phyloP scores from a whole-genome alignment of 2,113 vertebrate species.

The Neotoma lepida region DNA sequence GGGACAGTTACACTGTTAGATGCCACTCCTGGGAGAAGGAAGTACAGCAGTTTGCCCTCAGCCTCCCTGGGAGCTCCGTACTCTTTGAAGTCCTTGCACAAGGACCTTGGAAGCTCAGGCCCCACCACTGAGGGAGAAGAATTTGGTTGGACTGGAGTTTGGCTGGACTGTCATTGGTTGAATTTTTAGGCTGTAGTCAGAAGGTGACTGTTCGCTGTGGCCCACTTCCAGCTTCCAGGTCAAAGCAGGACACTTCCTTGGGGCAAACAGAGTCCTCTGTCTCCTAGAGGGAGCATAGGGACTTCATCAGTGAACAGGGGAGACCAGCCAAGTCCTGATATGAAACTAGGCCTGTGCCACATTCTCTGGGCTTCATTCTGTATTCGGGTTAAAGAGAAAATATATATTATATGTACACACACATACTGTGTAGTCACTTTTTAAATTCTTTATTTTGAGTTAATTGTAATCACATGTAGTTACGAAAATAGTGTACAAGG shows the following conservation, averaged over 20 bases:
- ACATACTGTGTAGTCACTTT: not conserved
- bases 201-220: not conserved
- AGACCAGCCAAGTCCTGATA: not conserved
- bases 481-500: not conserved
- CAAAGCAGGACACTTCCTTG: not conserved
- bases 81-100: not conserved
- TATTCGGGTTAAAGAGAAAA: slow-evolving; percentile 8
- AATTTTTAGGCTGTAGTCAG: not conserved
- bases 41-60: not conserved
- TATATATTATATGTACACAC: not conserved
- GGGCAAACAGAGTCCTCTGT: not conserved
- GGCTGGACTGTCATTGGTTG: not conserved
- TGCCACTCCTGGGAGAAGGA: not conserved
- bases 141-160: not conserved
- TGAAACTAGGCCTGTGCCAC: not conserved
- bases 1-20: not conserved
- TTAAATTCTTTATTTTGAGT: not conserved
- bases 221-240: not conserved
- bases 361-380: not conserved
- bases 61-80: not conserved
- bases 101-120: not conserved
- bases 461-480: not conserved
- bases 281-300: not conserved
- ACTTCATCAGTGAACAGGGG: not conserved
- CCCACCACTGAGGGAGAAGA: not conserved